These are phyloP conservation scores for Aplysia californica DNA, from an alignment of 1,140 invertebrate species.

Conservation along the genomic window DNA sequence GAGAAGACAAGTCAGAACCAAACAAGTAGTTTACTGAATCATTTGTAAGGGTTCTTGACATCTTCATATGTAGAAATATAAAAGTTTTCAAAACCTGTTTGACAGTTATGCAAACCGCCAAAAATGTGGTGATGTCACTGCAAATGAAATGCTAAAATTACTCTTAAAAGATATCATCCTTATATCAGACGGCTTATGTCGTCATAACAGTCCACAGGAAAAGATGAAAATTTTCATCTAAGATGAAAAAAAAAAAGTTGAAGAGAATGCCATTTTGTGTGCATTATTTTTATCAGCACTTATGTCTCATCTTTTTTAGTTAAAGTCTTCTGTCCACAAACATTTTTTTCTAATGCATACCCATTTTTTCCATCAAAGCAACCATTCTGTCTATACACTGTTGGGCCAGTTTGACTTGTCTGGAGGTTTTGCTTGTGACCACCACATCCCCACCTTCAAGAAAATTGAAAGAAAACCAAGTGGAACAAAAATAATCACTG, in stretches of 20 bases:
- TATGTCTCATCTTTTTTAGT: too few relatives aligned
- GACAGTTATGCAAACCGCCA: too few relatives aligned
- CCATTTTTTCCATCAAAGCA: constrained; percentile 40
- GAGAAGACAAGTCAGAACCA: too few relatives aligned
- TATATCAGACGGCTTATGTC: too few relatives aligned
- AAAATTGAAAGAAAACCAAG: not conserved
- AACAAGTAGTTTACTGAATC: too few relatives aligned
- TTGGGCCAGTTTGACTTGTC: constrained; percentile 54
- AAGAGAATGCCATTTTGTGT: not conserved
- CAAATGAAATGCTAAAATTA: too few relatives aligned
- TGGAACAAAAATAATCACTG: not conserved
- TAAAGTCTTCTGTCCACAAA: not conserved
- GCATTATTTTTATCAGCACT: too few relatives aligned
- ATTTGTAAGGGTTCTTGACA: too few relatives aligned
- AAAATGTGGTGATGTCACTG: too few relatives aligned
- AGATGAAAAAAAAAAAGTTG: not conserved
- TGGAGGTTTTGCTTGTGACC: constrained; percentile 40
- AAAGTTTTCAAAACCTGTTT: too few relatives aligned
- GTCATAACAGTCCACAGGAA: not conserved
- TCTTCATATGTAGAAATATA: too few relatives aligned
- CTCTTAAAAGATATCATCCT: too few relatives aligned
- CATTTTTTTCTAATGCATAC: constrained; percentile 33
- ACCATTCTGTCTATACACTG: constrained; percentile 57
- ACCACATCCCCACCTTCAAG: constrained; percentile 40
- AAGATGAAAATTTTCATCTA: not conserved